Percentiles rank a stretch among this genome's conserved stretches.
phyloP scores from a whole-genome alignment of 2,888 invertebrate genomes.

The Lordiphosa fenestrarum region DNA sequence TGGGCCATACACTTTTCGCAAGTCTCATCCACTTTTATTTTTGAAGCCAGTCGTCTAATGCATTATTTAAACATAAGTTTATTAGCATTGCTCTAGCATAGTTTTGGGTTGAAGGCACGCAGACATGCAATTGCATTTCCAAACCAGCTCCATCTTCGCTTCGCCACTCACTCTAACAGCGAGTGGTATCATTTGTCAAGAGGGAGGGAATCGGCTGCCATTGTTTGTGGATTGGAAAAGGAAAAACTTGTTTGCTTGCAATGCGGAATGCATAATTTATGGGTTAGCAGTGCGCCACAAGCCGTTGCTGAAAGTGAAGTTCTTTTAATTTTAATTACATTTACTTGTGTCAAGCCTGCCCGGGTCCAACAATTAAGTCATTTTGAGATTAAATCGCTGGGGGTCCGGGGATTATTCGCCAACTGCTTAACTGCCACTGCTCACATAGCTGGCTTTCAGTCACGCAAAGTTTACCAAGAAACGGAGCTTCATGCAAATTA shows the following conservation, averaged over 20 bases:
- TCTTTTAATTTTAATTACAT: conserved; percentile 40
- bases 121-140: conserved; percentile 53
- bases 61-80: conserved; percentile 55
- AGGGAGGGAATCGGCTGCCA: conserved; percentile 30
- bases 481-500: conserved; percentile 52
- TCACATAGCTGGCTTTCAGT: conserved; percentile 31
- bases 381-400: conserved; percentile 44
- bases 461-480: conserved; percentile 56
- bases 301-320: conserved; percentile 35
- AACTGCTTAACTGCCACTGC: conserved; percentile 15
- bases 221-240: conserved; percentile 48
- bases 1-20: no score
- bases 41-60: conserved; percentile 27
- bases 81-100: conserved; percentile 43
- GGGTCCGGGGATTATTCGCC: conserved; percentile 18
- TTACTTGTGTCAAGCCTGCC: not conserved
- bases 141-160: not conserved
- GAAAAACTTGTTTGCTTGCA: conserved; percentile 35
- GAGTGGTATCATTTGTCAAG: conserved; percentile 50
- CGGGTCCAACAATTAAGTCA: conserved; percentile 43
- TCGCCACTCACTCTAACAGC: not conserved
- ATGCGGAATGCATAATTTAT: conserved; percentile 65
- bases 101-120: conserved; percentile 26
- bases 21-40: no score
- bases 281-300: conserved; percentile 57